Conservation (phyloP, 2,797 vertebrate genomes). For the Orestias chungarensis region DNA sequence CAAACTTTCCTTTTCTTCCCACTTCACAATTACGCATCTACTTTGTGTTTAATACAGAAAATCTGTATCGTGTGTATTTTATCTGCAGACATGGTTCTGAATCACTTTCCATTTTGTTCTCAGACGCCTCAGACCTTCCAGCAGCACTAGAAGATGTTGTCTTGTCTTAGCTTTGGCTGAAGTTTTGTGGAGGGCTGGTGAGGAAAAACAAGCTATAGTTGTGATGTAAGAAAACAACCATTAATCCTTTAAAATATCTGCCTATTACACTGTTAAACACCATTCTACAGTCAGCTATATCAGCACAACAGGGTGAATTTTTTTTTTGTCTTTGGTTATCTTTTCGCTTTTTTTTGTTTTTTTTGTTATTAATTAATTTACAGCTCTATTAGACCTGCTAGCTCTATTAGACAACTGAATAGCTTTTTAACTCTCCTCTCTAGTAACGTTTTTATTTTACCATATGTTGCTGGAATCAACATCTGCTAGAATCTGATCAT, state of each 20-base stretch:
- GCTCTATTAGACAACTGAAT: not conserved
- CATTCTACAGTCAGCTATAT: not conserved
- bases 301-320: not conserved
- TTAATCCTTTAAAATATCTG: not conserved
- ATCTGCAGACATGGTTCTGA: slow-evolving; percentile 10
- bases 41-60: not conserved
- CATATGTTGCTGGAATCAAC: not conserved
- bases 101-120: slow-evolving; percentile 38
- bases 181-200: slow-evolving; percentile 90
- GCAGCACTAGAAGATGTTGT: slow-evolving; percentile 78
- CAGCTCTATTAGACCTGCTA: not conserved
- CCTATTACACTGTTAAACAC: not conserved
- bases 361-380: not conserved
- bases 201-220: slow-evolving; percentile 80
- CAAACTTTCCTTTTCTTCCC: not conserved
- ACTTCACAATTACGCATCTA: not conserved
- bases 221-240: slow-evolving; percentile 82
- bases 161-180: slow-evolving; percentile 84
- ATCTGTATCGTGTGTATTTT: not conserved
- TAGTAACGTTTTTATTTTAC: not conserved
- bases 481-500: not conserved
- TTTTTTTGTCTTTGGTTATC: not conserved
- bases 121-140: slow-evolving; percentile 83
- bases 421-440: not conserved
- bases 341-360: not conserved